These are phyloP conservation scores for Amphimedon queenslandica DNA, from an alignment of 37 sponge, comb jelly and placozoan species.

Conservation along the genomic window DNA sequence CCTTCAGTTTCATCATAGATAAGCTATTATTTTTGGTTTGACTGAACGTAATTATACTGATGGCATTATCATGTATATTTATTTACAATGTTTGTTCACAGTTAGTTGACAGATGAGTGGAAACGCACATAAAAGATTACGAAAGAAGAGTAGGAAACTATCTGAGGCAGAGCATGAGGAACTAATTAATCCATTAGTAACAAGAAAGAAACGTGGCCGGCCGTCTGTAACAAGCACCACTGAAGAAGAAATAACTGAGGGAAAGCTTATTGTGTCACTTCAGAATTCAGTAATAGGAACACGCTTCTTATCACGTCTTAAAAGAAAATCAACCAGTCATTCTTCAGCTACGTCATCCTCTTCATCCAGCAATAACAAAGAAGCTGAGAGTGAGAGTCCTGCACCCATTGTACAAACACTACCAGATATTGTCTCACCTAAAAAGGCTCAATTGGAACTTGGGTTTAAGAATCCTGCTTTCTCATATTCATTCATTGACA, in stretches of 20 bases:
- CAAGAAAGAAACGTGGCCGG: neutral
- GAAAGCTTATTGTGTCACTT: neutral
- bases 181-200: neutral
- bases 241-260: neutral
- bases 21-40: no score
- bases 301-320: neutral
- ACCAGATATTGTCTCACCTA: neutral
- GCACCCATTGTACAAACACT: no score
- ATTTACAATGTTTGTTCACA: no score
- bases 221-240: neutral
- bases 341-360: neutral
- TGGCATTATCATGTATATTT: no score
- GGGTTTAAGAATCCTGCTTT: neutral
- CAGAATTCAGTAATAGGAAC: neutral
- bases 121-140: no score
- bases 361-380: neutral
- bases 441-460: neutral
- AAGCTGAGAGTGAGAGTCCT: neutral
- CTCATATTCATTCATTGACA: constrained; percentile 30
- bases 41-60: no score
- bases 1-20: no score
- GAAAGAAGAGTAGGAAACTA: constrained; percentile 10
- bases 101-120: no score
- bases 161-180: constrained; percentile 5
- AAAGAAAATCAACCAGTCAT: neutral